These are phyloP conservation scores for Peromyscus eremicus DNA, from an alignment of 2,797 vertebrate genomes.

Conservation along the genomic window DNA sequence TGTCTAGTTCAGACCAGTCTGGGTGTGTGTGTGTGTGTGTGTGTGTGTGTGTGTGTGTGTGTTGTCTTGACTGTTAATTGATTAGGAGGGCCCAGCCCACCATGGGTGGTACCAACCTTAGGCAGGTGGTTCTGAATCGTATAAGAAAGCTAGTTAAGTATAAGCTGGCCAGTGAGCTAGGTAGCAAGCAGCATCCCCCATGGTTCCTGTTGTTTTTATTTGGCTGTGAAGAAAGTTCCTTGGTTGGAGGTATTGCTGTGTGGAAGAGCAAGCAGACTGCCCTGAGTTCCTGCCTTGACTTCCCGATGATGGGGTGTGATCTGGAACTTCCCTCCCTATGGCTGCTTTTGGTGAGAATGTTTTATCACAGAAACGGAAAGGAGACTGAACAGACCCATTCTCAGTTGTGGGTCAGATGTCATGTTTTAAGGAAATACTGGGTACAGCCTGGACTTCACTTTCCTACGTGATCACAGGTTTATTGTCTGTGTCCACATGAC, in stretches of 20 bases:
- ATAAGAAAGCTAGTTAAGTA: background rate
- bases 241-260: background rate
- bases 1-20: background rate
- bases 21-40: too few relatives aligned
- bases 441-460: fast-evolving
- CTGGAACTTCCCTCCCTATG: background rate
- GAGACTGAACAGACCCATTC: background rate
- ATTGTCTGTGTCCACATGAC: background rate
- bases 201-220: background rate
- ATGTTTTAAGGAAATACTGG: background rate
- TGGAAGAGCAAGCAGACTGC: background rate
- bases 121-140: background rate
- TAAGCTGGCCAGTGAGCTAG: background rate
- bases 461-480: fast-evolving
- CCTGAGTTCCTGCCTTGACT: background rate
- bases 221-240: background rate
- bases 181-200: background rate
- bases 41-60: too few relatives aligned
- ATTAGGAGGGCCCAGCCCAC: background rate
- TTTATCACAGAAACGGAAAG: background rate
- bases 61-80: background rate
- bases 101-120: background rate
- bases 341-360: background rate
- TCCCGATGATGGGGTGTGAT: background rate
- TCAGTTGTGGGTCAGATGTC: background rate